Base-by-base conservation (phyloP, 2,797 vertebrate species). In the Molossus molossus region DNA sequence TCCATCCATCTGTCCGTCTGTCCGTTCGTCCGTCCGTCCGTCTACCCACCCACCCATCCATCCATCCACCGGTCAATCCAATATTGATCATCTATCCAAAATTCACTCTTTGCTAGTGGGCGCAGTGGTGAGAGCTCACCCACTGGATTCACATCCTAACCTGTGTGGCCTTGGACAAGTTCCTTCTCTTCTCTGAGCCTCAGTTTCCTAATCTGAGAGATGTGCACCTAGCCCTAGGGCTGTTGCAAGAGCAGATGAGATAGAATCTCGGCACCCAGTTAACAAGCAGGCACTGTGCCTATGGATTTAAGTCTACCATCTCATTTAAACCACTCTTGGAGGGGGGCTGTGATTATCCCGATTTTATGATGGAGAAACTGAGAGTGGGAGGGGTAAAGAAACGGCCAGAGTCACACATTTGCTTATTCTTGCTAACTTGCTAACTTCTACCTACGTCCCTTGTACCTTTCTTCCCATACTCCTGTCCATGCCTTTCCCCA, bases 141-240 rank as follows among this genome's bases (percentile, higher is more conserved):
- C 3, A 6, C 23, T 9, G 3, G 72, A 11, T 57, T 40, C 62
- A 23, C 13, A 64, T 27, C 48, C 37, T 10, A 45, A n/a, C 23
- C 76, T 9, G 1, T 40, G 58, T 87, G 82, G 65, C 70, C 64
- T 17, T 40, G n/a, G 55, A n/a, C 23, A 48, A 23, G 21, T 29
- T 27, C 77, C 79, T 67, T 72, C 57, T 9, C 76, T 12, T 58
- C 89, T 83, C 37, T 53, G 53, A 37, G 53, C 37, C 55, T 93
- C 72, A 9, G 53, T 53, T 87, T 89, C 65, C 48, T 45, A 7
- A 0, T 37, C 81, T 80, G 40, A 45, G 29, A 53, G 23, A 10
- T 2, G 50, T 11, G 18, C 0, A 0, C 45, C 11, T 13, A 18
- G 0, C 14, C 27, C 55, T 12, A 40, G 17, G 0, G 9, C 37